These are phyloP conservation scores for Syrphus vitripennis DNA, from an alignment of 2,888 invertebrate species.

Conservation along the genomic window DNA sequence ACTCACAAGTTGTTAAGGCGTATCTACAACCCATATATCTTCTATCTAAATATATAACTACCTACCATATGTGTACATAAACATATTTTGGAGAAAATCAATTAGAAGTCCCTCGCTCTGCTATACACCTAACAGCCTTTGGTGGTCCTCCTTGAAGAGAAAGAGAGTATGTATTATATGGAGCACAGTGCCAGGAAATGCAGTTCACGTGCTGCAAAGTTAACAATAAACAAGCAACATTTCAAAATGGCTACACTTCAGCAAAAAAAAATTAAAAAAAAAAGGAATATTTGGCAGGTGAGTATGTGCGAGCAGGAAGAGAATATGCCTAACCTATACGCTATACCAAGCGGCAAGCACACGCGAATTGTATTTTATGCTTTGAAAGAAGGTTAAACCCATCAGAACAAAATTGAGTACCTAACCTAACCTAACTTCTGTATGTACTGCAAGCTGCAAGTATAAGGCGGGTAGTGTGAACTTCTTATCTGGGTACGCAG, in stretches of 20 bases:
- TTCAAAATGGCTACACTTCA: slow-evolving; percentile 44
- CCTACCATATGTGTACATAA: not conserved
- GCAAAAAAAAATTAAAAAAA: not conserved
- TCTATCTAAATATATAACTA: not conserved
- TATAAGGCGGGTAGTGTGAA: slow-evolving; percentile 37
- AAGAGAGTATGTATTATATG: slow-evolving; percentile 24
- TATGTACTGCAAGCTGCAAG: not conserved
- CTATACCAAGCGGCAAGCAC: no score
- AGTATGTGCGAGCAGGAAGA: not conserved
- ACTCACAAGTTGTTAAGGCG: slow-evolving; percentile 4
- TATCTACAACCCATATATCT: not conserved
- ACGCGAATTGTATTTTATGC: slow-evolving; percentile 23
- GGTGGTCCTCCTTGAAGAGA: slow-evolving; percentile 16
- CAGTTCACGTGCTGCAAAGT: slow-evolving; percentile 66
- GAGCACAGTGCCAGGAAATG: slow-evolving; percentile 49
- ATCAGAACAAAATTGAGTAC: no score
- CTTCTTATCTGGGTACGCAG: slow-evolving; percentile 67
- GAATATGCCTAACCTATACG: no score
- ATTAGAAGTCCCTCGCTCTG: slow-evolving; percentile 40
- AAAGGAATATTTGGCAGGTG: slow-evolving; percentile 34
- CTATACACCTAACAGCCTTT: not conserved
- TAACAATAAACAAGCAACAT: slow-evolving; percentile 68
- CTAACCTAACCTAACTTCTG: no score
- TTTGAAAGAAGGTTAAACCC: not conserved
- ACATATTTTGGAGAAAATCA: slow-evolving; percentile 62